phyloP scores from a whole-genome alignment of 1,140 invertebrate genomes.

The Dendroctonus ponderosae region DNA sequence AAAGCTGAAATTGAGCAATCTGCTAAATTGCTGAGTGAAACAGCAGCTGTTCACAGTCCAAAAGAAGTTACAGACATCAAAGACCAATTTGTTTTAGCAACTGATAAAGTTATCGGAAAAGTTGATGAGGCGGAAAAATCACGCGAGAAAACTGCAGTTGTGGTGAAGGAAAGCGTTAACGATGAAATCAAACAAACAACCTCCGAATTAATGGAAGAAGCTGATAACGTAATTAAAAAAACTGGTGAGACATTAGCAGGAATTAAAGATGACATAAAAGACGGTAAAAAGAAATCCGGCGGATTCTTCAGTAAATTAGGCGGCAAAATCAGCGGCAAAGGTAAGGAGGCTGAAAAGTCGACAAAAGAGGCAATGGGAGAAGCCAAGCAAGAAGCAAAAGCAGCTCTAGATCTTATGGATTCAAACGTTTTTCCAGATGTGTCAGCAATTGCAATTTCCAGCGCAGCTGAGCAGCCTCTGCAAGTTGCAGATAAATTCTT shows the following conservation, averaged over 20 bases:
- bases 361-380: conserved; percentile 3
- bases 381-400: neutral
- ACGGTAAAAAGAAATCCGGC: conserved; percentile 22
- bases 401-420: neutral
- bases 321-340: conserved; percentile 23
- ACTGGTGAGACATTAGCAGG: neutral
- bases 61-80: too few species aligned
- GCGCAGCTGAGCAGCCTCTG: too few species aligned
- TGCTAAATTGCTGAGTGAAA: too few species aligned
- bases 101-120: conserved; percentile 29
- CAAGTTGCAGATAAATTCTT: too few species aligned
- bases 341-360: conserved; percentile 14
- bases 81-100: too few species aligned
- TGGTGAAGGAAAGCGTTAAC: neutral
- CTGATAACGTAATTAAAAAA: neutral
- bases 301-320: conserved; percentile 28
- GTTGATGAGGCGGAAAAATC: conserved; percentile 25
- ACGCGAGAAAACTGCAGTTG: neutral
- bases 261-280: conserved; percentile 6
- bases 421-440: too few species aligned
- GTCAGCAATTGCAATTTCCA: too few species aligned
- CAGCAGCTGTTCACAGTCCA: too few species aligned
- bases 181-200: neutral
- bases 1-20: neutral
- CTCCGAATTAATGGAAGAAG: neutral